Base-by-base conservation (phyloP, 2,113 vertebrate genomes). In the Suricata suricatta region DNA sequence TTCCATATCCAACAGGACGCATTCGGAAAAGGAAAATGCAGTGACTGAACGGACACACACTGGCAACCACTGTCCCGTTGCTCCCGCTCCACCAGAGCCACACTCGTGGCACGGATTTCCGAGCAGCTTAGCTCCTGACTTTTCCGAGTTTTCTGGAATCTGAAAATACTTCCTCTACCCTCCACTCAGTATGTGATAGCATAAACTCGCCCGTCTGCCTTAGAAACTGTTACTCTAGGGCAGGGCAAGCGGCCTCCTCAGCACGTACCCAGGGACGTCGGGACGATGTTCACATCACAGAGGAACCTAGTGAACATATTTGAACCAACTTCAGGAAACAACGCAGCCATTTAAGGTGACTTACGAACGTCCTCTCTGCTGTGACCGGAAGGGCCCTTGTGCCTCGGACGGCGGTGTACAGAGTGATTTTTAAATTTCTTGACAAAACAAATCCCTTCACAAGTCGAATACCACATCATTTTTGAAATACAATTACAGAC, bases 361-460 rank as follows among this genome's bases (percentile, higher is more conserved):
- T 31, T 5, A 16, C 3, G 2, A 11, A 6, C 38, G 52, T n/a
- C 52, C 72, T 47, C 47, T 52, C 41, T 6, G 44, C 92, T 4
- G 23, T n/a, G 72, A 54, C 88, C 29, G 64, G 86, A 44, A 57
- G 33, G 76, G 12, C 69, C 91, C 72, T 19, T 47, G 6, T 3
- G 27, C 90, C 85, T 27, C 33, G 0, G 14, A 9, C 21, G 69
- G 71, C 7, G 11, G 64, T 29, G 93, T 33, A 95, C 86, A 94
- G 44, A 89, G 63, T 25, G 41, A 88, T 72, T 80, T 81, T 21
- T 25, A 44, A 33, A 7, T 57, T 82, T 93, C 92, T 86, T 94
- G 92, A 96, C 95, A 97, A 90, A 92, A 92, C 68, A 92, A 81
- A 95, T 35, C 95, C 97, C 93, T 95, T 95, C 96, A 97, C 97